Conservation (phyloP, 2,113 vertebrate species). For the Oophaga pumilio region DNA sequence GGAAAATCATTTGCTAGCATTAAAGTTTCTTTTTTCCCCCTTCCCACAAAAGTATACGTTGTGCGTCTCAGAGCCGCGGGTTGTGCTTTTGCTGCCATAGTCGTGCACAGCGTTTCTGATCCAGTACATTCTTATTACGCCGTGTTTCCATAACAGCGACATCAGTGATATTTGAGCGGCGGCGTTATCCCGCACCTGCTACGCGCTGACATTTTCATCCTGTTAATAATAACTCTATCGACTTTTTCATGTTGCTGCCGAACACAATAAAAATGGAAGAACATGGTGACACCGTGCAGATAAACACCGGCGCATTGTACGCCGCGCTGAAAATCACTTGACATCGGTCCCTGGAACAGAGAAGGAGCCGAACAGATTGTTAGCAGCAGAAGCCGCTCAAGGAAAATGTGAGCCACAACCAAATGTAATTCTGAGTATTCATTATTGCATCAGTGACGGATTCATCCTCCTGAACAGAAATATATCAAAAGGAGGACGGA, state of each 20-base stretch:
- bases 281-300: constrained; percentile 7
- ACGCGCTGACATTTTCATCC: constrained; percentile 41
- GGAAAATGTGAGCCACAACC: not conserved
- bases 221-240: constrained; percentile 32
- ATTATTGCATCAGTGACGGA: constrained; percentile 27
- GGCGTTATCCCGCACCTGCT: constrained; percentile 20
- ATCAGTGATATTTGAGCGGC: constrained; percentile 19
- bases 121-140: constrained; percentile 7
- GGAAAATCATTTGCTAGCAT: not conserved
- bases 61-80: not conserved
- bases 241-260: constrained; percentile 32
- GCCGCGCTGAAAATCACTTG: constrained; percentile 11
- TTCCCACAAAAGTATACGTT: constrained; percentile 1
- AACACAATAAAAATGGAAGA: constrained; percentile 18
- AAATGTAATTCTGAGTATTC: constrained; percentile 20
- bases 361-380: constrained; percentile 35
- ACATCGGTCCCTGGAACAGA: constrained; percentile 27
- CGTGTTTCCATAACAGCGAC: constrained; percentile 55
- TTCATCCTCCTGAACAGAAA: constrained; percentile 7
- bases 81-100: not conserved
- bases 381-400: constrained; percentile 17
- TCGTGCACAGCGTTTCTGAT: not conserved
- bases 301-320: not conserved
- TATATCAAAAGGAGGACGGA: not conserved
- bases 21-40: not conserved